These are phyloP conservation scores for Lasioglossum lativentre DNA, from an alignment of 2,888 invertebrate species.

Conservation along the genomic window DNA sequence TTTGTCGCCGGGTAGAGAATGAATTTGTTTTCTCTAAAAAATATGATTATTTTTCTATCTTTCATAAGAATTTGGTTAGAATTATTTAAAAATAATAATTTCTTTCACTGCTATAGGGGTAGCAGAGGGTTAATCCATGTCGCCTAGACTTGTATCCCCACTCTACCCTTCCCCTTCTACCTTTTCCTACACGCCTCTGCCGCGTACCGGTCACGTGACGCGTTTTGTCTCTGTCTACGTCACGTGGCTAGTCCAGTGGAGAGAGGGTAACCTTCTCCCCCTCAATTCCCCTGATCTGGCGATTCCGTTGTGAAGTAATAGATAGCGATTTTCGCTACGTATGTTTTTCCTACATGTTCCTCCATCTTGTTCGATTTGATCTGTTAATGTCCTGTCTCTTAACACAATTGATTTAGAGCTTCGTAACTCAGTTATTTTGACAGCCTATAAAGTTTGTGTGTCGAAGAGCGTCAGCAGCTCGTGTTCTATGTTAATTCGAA, in stretches of 20 bases:
- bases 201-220: too few relatives aligned
- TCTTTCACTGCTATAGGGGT: too few relatives aligned
- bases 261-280: neutral
- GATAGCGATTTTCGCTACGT: neutral
- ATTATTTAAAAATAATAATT: too few relatives aligned
- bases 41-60: too few relatives aligned
- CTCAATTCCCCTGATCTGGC: neutral
- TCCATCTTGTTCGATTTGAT: neutral
- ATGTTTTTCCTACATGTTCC: neutral
- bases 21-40: neutral
- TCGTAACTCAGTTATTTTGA: neutral
- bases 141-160: too few relatives aligned
- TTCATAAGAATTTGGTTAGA: too few relatives aligned
- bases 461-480: neutral
- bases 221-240: too few relatives aligned
- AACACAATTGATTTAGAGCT: neutral
- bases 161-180: too few relatives aligned
- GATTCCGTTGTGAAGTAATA: neutral
- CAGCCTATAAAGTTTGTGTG: neutral
- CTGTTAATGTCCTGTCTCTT: neutral
- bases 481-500: conserved; percentile 1
- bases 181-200: too few relatives aligned
- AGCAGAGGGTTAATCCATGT: too few relatives aligned
- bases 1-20: neutral
- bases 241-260: too few relatives aligned